Conservation (phyloP, 2,797 vertebrate genomes). For the Lepilemur septentrionalis region DNA sequence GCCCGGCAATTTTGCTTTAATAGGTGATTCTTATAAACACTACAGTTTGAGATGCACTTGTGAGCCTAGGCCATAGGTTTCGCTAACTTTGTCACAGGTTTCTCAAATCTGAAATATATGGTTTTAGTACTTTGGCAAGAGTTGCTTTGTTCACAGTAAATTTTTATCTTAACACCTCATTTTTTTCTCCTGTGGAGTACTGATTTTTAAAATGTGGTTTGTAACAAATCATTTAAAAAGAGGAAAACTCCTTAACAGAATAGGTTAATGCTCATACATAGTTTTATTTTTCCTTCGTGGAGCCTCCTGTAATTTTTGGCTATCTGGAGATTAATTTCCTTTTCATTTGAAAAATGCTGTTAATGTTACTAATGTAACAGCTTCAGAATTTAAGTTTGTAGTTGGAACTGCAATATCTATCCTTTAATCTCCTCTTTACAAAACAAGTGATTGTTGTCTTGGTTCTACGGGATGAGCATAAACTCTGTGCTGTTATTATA, state of each 20-base stretch:
- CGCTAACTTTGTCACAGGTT: background rate
- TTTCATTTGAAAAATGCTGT: slow-evolving; percentile 28
- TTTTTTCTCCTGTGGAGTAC: slow-evolving; percentile 30
- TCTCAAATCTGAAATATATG: slow-evolving; percentile 29
- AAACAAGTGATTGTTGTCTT: slow-evolving; percentile 50
- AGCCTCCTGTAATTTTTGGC: background rate
- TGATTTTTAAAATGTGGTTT: slow-evolving; percentile 55
- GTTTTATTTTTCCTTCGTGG: background rate
- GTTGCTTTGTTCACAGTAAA: slow-evolving; percentile 51
- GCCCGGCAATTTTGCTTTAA: background rate
- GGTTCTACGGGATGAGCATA: slow-evolving; percentile 21
- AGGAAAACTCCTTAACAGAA: background rate
- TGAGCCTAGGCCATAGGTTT: background rate
- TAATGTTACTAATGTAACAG: slow-evolving; percentile 34
- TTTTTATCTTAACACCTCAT: slow-evolving; percentile 65
- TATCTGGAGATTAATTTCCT: slow-evolving; percentile 7
- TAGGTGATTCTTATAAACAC: background rate
- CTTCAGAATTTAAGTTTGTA: slow-evolving; percentile 39
- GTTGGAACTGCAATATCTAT: slow-evolving; percentile 22
- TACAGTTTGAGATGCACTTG: background rate
- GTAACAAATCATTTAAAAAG: slow-evolving; percentile 45
- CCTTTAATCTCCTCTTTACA: slow-evolving; percentile 56
- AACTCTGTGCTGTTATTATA: background rate
- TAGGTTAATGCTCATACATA: background rate
- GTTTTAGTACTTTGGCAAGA: slow-evolving; percentile 28